Evolutionary conservation across 2,113 vertebrate species (phyloP).

Genomic region (Lipophrys pholis): DNA sequence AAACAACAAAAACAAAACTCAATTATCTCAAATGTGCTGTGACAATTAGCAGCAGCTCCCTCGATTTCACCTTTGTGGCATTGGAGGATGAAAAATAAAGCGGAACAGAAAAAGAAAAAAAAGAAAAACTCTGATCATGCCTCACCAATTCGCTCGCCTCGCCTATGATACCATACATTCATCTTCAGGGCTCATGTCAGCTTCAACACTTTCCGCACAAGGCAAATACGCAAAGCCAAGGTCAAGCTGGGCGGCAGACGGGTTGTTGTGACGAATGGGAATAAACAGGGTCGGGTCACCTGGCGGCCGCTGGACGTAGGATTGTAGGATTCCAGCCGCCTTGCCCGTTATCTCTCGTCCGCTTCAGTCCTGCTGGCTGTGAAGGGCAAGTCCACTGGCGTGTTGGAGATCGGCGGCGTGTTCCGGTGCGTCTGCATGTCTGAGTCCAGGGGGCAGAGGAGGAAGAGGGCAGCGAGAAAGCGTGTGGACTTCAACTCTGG

Average conservation of each 20-base stretch:
- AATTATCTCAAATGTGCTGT: conserved; percentile 44
- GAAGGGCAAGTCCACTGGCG: conserved; percentile 37
- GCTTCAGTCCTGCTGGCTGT: conserved; percentile 52
- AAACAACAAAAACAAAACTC: conserved; percentile 1
- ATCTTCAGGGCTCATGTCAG: conserved; percentile 8
- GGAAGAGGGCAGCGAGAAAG: conserved; percentile 27
- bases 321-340: neutral
- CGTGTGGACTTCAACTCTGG: conserved; percentile 34
- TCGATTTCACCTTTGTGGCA: conserved; percentile 19
- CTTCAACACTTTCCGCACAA: conserved; percentile 14
- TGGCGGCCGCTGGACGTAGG: conserved; percentile 12
- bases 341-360: conserved; percentile 56
- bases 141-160: neutral
- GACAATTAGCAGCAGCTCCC: conserved; percentile 44
- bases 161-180: neutral
- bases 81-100: neutral
- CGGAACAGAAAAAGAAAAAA: neutral
- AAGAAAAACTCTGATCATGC: too few species aligned
- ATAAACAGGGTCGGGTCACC: conserved; percentile 46
- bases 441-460: conserved; percentile 49
- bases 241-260: conserved; percentile 34
- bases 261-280: conserved; percentile 25
- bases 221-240: conserved; percentile 18
- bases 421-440: conserved; percentile 47
- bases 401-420: conserved; percentile 50